phyloP scores from a whole-genome alignment of 2,888 invertebrate species.

The Cataglyphis altisquamis region DNA sequence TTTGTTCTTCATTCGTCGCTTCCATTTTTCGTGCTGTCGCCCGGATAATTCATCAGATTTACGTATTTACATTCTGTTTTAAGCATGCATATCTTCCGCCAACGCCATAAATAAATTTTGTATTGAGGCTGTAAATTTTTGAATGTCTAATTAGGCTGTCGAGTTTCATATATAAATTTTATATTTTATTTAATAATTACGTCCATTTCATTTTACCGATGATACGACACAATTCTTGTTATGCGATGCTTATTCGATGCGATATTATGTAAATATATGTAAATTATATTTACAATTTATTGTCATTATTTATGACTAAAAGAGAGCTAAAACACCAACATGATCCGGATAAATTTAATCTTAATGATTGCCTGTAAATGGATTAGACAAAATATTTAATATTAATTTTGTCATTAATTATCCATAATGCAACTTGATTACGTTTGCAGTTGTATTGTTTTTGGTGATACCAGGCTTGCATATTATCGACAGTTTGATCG shows the following conservation, averaged over 20 bases:
- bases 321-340: constrained; percentile 21
- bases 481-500: constrained; percentile 1
- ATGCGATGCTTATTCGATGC: not conserved
- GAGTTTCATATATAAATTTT: not conserved
- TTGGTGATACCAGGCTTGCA: not conserved
- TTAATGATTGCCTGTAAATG: constrained; percentile 29
- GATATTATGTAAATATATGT: not conserved
- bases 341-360: constrained; percentile 18
- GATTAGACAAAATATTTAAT: constrained; percentile 30
- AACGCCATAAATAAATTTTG: constrained; percentile 13
- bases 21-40: constrained; percentile 1
- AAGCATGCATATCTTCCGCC: constrained; percentile 3
- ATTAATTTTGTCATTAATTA: constrained; percentile 51
- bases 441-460: constrained; percentile 33
- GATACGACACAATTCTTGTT: constrained; percentile 40
- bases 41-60: constrained; percentile 31
- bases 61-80: constrained; percentile 34
- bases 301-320: constrained; percentile 43
- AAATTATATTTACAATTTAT: constrained; percentile 15
- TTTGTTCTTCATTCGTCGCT: constrained; percentile 44
- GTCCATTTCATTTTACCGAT: not conserved
- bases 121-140: not conserved
- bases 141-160: constrained; percentile 28
- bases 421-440: constrained; percentile 35
- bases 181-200: constrained; percentile 24